Evolutionary conservation across 2,888 invertebrate genomes (phyloP), one percentile per base, ranked within the genome.

Genomic region (Macropis europaea): DNA sequence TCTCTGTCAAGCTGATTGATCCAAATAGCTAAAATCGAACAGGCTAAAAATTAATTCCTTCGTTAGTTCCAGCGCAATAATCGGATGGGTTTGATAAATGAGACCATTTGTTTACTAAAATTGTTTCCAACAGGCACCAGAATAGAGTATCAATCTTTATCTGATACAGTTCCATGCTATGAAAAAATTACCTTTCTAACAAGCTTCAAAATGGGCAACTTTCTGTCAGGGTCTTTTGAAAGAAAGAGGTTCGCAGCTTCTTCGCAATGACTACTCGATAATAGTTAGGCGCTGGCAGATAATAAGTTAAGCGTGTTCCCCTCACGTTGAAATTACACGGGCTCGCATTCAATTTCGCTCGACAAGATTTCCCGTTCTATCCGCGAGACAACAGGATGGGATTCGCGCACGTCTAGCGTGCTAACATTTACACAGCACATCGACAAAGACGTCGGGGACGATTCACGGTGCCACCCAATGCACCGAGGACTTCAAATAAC

Each of bases 401-500:
- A 45, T 57, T 45, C 70, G 36, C 50, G 48, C 54, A 50, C 32
- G 38, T 54, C 34, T 50, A 61, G 36, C 15, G 26, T 34, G 48
- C 57, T 38, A 63, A 73, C 64, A 71, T 71, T 72, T 70, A 24
- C 63, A 47, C 24, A 61, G 54, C 15, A 40, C 19, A 22, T 36
- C 71, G 61, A 61, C 67, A 64, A 64, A 66, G 69, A 71, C 53
- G 53, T 54, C 50, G 64, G 26, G 47, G 67, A 63, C 63, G 62
- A 52, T 69, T 60, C 60, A 15, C 52, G 61, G 70, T 71, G 68
- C 62, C 59, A 61, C 50, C 32, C 52, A 64, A 64, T 73, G 77
- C 73, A 74, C 42, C 66, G 60, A 59, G 54, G 68, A 80, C 69
- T 73, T 77, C 52, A 76, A 81, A 81, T 81, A 78, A 81, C 61